Base-by-base conservation (phyloP, 2,888 invertebrate genomes). In the Drosophila quinaria region DNA sequence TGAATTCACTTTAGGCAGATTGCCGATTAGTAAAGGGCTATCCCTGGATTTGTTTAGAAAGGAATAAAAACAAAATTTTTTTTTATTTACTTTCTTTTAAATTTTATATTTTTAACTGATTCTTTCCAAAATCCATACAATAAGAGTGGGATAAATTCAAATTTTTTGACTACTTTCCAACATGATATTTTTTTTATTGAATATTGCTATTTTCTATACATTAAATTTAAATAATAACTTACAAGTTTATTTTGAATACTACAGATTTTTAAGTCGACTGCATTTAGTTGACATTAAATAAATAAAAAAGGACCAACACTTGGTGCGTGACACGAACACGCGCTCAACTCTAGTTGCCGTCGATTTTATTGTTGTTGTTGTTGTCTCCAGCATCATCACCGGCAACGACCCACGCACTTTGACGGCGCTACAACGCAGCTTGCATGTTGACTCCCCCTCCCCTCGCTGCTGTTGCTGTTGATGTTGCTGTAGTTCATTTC, bases 341-440 rank as follows among this genome's bases (percentile, higher is more conserved):
- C 33, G 17, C n/a, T 22, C 63, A 33, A 9, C 63, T 41, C 41
- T 56, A 42, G 59, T 52, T 70, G 64, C 46, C 54, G 39, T 29
- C 51, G 58, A 41, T 31, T 9, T 13, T 54, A 55, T 42, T 55
- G 41, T 19, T 54, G 69, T 17, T 61, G 56, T 17, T 55, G 58
- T 49, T 60, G 58, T 58, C 62, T 80, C 62, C 86, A 86, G 80
- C 86, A 86, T 70, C 85, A 64, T 74, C 87, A 69, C 29, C 44
- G 52, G 52, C 60, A 60, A 71, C 82, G 70, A 59, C 83, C 83
- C 83, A 84, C 83, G 83, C 89, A 80, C 71, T 73, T 78, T 63
- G 75, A 65, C 78, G 89, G 87, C 89, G 80, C 87, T 82, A 84
- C 73, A 88, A 58, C 72, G 58, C 76, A 62, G 66, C 83, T 82